These are phyloP conservation scores for Archips xylosteana DNA, from an alignment of 2,888 invertebrate genomes.

Conservation along the genomic window DNA sequence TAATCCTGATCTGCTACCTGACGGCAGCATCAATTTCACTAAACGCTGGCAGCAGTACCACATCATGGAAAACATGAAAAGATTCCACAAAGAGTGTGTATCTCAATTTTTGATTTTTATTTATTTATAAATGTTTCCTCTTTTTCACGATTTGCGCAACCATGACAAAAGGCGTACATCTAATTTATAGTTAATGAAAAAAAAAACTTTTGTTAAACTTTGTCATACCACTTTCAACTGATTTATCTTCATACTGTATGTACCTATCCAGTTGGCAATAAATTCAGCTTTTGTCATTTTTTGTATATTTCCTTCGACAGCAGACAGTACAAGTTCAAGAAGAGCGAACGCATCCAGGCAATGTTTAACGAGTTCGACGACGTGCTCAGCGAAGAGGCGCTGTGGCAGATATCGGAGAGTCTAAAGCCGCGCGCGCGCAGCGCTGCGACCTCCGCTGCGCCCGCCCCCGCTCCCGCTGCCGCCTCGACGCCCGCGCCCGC, in stretches of 20 bases:
- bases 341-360: constrained; percentile 96
- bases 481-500: constrained; percentile 47
- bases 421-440: constrained; percentile 93
- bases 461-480: constrained; percentile 42
- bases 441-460: constrained; percentile 53
- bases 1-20: constrained; percentile 95
- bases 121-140: not conserved
- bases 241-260: not conserved
- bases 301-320: constrained; percentile 38
- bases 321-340: constrained; percentile 97
- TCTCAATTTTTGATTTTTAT: constrained; percentile 13
- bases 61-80: constrained; percentile 98
- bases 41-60: constrained; percentile 99
- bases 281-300: constrained; percentile 1
- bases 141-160: not conserved
- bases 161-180: not conserved
- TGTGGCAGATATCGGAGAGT: constrained; percentile 99
- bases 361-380: constrained; percentile 99
- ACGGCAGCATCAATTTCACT: constrained; percentile 96
- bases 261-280: not conserved
- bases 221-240: too few species aligned
- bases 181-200: too few species aligned
- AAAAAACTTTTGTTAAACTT: too few species aligned
- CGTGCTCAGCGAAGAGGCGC: constrained; percentile 97
- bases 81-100: constrained; percentile 97